A percentile compares a stretch with the other conserved stretches of the same genome.
Evolutionary conservation across 2,888 invertebrate species (phyloP).

Genomic region (Acronicta psi): DNA sequence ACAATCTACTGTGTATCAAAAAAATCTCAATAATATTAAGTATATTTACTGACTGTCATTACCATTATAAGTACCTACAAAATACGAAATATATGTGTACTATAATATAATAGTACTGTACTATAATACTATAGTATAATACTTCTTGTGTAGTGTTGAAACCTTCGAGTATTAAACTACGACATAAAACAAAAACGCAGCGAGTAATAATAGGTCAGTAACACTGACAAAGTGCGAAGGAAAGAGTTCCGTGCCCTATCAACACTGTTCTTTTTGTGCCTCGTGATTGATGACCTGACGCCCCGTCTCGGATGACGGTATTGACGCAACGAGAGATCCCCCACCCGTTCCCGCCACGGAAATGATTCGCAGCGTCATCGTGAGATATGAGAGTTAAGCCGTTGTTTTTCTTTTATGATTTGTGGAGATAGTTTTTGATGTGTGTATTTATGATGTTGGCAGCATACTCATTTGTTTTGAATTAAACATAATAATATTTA

Average conservation of each 20-base stretch:
- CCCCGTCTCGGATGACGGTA: conserved; percentile 67
- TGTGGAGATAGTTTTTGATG: neutral
- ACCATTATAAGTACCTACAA: too few species aligned
- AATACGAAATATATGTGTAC: too few species aligned
- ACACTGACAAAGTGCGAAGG: conserved; percentile 70
- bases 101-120: too few species aligned
- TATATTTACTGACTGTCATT: too few species aligned
- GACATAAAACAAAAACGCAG: conserved; percentile 23
- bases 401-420: conserved; percentile 20
- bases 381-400: conserved; percentile 15
- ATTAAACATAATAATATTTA: too few species aligned
- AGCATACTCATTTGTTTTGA: neutral
- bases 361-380: conserved; percentile 47
- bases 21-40: too few species aligned
- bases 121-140: too few species aligned
- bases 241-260: conserved; percentile 74
- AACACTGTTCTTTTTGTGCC: conserved; percentile 78
- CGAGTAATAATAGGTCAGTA: conserved; percentile 48
- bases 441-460: neutral
- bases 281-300: conserved; percentile 76
- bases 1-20: too few species aligned
- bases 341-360: conserved; percentile 45
- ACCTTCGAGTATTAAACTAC: neutral
- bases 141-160: too few species aligned
- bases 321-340: conserved; percentile 66